phyloP scores from a whole-genome alignment of 2,113 vertebrate genomes.

The Prionailurus bengalensis region DNA sequence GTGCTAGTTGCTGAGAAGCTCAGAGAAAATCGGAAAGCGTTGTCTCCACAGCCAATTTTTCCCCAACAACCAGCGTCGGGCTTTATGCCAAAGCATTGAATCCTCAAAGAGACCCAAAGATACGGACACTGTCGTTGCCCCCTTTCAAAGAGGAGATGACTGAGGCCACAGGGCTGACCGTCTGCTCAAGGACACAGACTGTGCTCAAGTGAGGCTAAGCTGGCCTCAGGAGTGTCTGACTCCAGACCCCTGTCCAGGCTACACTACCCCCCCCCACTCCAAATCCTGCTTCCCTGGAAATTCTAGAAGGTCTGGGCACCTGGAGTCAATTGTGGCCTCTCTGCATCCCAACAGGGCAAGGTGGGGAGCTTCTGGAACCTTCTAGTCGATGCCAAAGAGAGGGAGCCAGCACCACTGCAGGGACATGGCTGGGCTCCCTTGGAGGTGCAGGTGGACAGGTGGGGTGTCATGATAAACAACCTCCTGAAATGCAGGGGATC shows the following conservation, averaged over 20 bases:
- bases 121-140: rapidly evolving
- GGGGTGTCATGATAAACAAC: neutral
- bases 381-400: neutral
- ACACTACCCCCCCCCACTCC: too few species aligned
- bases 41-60: rapidly evolving
- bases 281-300: neutral
- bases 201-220: too few species aligned
- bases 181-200: neutral
- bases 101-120: neutral
- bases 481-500: neutral
- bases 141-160: neutral
- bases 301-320: neutral
- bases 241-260: neutral
- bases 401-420: too few species aligned
- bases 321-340: neutral
- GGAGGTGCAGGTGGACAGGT: neutral
- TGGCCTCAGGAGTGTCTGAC: neutral
- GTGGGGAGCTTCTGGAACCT: neutral
- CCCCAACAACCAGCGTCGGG: rapidly evolving
- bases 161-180: rapidly evolving
- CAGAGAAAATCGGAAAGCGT: rapidly evolving
- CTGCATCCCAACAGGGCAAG: neutral
- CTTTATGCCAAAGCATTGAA: neutral
- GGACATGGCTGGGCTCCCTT: neutral
- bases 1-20: neutral